These are phyloP conservation scores for Scaptomyza montana DNA, from an alignment of 1,140 invertebrate genomes.

Conservation along the genomic window DNA sequence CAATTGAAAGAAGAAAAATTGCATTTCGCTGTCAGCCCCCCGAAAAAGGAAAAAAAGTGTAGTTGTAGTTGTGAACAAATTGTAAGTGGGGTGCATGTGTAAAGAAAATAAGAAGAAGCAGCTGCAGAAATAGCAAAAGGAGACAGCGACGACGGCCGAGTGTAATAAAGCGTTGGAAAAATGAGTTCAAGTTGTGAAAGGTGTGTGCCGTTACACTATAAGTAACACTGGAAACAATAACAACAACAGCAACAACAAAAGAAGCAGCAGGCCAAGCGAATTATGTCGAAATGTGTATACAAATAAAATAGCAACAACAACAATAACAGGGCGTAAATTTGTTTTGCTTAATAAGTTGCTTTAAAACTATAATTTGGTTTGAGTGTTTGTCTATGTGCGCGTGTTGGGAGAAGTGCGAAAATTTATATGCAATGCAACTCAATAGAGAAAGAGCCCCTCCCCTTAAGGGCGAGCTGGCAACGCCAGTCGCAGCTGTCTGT, in stretches of 20 bases:
- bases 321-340: constrained; percentile 48
- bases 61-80: constrained; percentile 55
- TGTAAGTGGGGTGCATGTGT: constrained; percentile 56
- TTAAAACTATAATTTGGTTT: constrained; percentile 36
- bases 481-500: constrained; percentile 36
- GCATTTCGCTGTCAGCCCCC: constrained; percentile 56
- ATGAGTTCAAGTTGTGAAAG: constrained; percentile 83
- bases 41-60: constrained; percentile 62
- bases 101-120: constrained; percentile 53
- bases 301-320: constrained; percentile 54
- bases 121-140: constrained; percentile 77
- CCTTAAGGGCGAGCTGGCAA: constrained; percentile 43
- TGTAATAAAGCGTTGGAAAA: constrained; percentile 76
- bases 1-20: constrained; percentile 72
- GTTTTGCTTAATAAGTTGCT: constrained; percentile 65
- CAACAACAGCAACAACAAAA: constrained; percentile 26
- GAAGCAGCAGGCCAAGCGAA: constrained; percentile 42
- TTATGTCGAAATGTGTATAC: constrained; percentile 73
- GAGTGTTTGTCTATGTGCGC: not conserved
- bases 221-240: constrained; percentile 40
- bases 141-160: constrained; percentile 58
- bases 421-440: constrained; percentile 44
- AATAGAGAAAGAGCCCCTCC: constrained; percentile 33
- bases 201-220: constrained; percentile 78
- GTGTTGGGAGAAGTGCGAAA: constrained; percentile 47